Evolutionary conservation across 2,888 invertebrate genomes (phyloP), one percentile per base, ranked within the genome.

Genomic region (Drosophila nigritarsus): DNA sequence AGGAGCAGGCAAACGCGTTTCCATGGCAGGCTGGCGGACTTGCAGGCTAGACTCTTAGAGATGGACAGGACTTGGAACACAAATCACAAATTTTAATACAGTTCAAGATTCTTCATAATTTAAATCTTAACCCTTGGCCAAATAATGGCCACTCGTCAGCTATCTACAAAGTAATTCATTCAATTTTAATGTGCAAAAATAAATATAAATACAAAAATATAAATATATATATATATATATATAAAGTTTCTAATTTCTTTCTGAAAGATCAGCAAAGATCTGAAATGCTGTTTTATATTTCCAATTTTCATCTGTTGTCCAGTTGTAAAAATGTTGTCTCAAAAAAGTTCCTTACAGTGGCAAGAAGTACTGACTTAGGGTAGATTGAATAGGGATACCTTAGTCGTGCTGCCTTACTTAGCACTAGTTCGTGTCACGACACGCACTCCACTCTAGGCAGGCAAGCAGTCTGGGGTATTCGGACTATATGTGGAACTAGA

Each of bases 1-100:
- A 54, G 70, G 69, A 74, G 59, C 61, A 9, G 63, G 65, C 70
- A 55, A 77, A 40, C 62, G 55, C 72, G 87, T 86, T 87, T 79
- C 77, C 75, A 86, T 75, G 69, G 70, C 82, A 71, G 51, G 51
- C 50, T 20, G 34, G n/a, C 30, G 48, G 13, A 29, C 55, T 15
- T 9, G 30, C 56, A 30, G 56, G 30, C 30, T 40, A 42, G 42
- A 42, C 40, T 20, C 6, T 20, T 56, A 56, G 56, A 42, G 56
- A 56, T 56, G 56, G 30, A 20, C 40, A 40, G 20, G 15, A 20
- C n/a, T 27, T n/a, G 27, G 29, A 20, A 38, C 56, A 42, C 30
- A 40, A 20, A 30, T 15, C 2, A 40, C n/a, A 55, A 29, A n/a
- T 38, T 55, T 3, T 0, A 8, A 38, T n/a, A 27, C 36, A 13